Evolutionary conservation across 2,797 vertebrate genomes (phyloP).

Genomic region (Jordanella pulchra): DNA sequence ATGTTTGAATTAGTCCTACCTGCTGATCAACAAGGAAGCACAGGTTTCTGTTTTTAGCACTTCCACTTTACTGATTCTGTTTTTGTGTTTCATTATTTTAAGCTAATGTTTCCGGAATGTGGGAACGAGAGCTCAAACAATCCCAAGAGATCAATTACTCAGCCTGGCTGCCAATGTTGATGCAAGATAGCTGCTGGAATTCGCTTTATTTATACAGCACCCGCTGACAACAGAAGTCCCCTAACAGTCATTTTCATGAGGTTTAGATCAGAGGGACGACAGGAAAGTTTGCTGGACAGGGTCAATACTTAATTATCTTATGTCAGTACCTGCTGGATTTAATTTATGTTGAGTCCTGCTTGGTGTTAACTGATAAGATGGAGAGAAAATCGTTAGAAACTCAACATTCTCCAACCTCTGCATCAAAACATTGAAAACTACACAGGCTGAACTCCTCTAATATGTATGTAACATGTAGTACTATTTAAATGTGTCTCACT

Average conservation of each 20-base stretch:
- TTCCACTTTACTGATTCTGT: not conserved
- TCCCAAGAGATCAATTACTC: conserved; percentile 53
- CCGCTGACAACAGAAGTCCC: conserved; percentile 19
- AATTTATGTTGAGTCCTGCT: conserved; percentile 28
- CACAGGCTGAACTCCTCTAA: not conserved
- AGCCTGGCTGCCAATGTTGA: conserved; percentile 39
- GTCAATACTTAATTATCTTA: conserved; percentile 67
- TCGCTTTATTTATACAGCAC: not conserved
- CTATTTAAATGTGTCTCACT: not conserved
- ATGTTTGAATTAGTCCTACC: not conserved
- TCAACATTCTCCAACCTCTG: conserved; percentile 24
- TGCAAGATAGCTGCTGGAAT: conserved; percentile 40
- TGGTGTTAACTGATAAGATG: conserved; percentile 13
- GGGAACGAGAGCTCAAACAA: conserved; percentile 34
- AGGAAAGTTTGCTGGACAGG: conserved; percentile 30
- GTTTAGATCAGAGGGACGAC: conserved; percentile 19
- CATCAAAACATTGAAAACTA: conserved; percentile 13
- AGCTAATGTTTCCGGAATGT: conserved; percentile 42
- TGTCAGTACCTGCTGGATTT: conserved; percentile 30
- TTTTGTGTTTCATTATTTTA: conserved; percentile 19
- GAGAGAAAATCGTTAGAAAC: conserved; percentile 46
- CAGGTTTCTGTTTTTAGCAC: not conserved
- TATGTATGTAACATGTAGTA: not conserved
- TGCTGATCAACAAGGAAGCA: conserved; percentile 4
- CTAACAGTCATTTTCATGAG: conserved; percentile 29